Evolutionary conservation across 1,140 invertebrate species (phyloP), one percentile per base, ranked within the genome.

Genomic region (Pachyrhynchus sulphureomaculatus): DNA sequence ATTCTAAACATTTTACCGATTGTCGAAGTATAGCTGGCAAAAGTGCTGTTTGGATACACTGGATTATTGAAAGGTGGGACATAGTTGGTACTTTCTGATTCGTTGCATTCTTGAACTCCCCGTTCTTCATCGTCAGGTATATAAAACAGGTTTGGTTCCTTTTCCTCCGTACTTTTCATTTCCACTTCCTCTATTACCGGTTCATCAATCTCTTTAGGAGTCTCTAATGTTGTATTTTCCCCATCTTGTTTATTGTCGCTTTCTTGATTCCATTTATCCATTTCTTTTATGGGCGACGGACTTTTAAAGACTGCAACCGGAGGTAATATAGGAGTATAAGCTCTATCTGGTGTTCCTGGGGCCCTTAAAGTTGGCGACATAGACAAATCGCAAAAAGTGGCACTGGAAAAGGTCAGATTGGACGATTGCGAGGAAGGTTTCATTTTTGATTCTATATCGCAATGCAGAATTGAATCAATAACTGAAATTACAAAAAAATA

Each of bases 21-120:
- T 37, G 74, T 67, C 33, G 75, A 76, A 29, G 70, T 67, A 55
- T 68, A 75, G 23, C 54, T 65, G 21, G 66, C 66, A 62, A 70
- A 76, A 61, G 64, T 72, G 57, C 64, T 73, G 39, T 75, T 77
- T 6, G 75, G 74, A 68, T 77, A 77, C 1, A 77, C 55, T 20
- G 75, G 75, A 64, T 77, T 77, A 61, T 77, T 75, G 61, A 77
- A 77, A 8, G 75, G 73, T 12, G 75, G 74, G 21, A 77, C 74
- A 57, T 74, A 77, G 51, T 58, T 72, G 15, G 70, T 55, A 9
- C 42, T 29, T 64, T 66, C 65, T 23, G 61, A 33, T 18, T 62
- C 63, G 13, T 55, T 56, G 49, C 57, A 26, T 24, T 36, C 32
- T 21, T 24, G 34, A 29, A 21, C 49, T 33, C 67, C 64, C 20